phyloP scores from a whole-genome alignment of 2,888 invertebrate genomes.

The Papilio gigon region DNA sequence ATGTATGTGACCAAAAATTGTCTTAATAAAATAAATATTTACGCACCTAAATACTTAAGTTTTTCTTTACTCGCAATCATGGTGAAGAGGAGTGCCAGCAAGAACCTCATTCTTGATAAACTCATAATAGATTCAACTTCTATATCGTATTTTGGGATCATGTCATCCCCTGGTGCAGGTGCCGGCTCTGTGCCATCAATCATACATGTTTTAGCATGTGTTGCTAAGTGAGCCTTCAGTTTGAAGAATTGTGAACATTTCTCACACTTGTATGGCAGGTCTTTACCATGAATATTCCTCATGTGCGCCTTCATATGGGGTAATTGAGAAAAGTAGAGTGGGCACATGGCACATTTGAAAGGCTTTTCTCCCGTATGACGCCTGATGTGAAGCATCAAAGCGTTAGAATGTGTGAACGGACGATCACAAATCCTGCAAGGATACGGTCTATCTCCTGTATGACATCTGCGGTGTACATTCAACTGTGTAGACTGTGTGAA shows the following conservation, averaged over 20 bases:
- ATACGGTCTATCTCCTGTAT: constrained; percentile 92
- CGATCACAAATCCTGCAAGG: constrained; percentile 90
- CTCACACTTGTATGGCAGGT: constrained; percentile 89
- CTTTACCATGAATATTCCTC: constrained; percentile 90
- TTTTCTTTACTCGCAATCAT: constrained; percentile 91
- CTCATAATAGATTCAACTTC: constrained; percentile 82
- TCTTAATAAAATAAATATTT: constrained; percentile 60
- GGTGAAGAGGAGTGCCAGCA: constrained; percentile 90
- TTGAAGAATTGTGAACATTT: constrained; percentile 89
- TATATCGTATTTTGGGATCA: constrained; percentile 60
- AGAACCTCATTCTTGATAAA: constrained; percentile 88
- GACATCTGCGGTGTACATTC: constrained; percentile 92
- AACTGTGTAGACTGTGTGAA: constrained; percentile 93
- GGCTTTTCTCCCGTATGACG: constrained; percentile 94
- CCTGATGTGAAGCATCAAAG: constrained; percentile 90
- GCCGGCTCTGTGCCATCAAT: constrained; percentile 57
- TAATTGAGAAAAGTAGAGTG: constrained; percentile 89
- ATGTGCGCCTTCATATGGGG: constrained; percentile 95
- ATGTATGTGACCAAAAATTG: constrained; percentile 52
- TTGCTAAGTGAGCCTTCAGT: constrained; percentile 87
- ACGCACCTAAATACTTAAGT: constrained; percentile 89
- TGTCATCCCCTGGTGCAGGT: constrained; percentile 58
- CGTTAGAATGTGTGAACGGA: constrained; percentile 92
- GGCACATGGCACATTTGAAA: constrained; percentile 87
- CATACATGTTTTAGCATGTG: constrained; percentile 82